Base-by-base conservation (phyloP, 1,140 invertebrate species). In the Linepithema humile region DNA sequence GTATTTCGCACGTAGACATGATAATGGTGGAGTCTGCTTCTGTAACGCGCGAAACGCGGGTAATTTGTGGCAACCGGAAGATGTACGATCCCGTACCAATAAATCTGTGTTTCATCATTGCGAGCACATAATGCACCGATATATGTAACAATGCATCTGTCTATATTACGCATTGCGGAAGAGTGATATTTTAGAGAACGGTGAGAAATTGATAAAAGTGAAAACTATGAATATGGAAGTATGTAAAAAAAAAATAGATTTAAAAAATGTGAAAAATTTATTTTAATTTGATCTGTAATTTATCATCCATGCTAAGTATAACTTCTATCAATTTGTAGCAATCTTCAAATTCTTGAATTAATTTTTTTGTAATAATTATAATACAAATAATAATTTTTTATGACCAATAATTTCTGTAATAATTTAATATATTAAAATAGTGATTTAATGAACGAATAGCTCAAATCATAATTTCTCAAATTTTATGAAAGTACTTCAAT, bases 31-130 rank as follows among this genome's bases (percentile, higher is more conserved):
- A 32, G 29, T 62, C n/a, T 62, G 12, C 3, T 32, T 75, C 26
- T 62, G 26, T 40, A 29, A 32, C n/a, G 43, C 45, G n/a, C 29
- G 29, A 62, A 38, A 67, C n/a, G 9, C 60, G 43, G 9, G 10
- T 15, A 69, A 67, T 17, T 78, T 23, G 45, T 53, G 32, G 62
- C 23, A 77, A 48, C 73, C 73, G 59, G 73, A 75, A 75, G 40
- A 32, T 64, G 26, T 48, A 35, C 43, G 29, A 50, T 48, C 1
- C 20, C 7, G 20, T 23, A 35, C 59, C 43, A 35, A 77, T 64
- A 65, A 65, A 77, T 50, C 29, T 65, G 43, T n/a, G 67, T 77
- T 65, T 77, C 60, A 4, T 65, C 59, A 77, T 38, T 9, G 60
- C 12, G 29, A 75, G 10, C 53, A 9, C 17, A 15, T 72, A 55